A percentile compares a stretch with the other conserved stretches of the same genome.
Conservation (phyloP, 2,888 invertebrate genomes). For the Drosophila sordidula region DNA sequence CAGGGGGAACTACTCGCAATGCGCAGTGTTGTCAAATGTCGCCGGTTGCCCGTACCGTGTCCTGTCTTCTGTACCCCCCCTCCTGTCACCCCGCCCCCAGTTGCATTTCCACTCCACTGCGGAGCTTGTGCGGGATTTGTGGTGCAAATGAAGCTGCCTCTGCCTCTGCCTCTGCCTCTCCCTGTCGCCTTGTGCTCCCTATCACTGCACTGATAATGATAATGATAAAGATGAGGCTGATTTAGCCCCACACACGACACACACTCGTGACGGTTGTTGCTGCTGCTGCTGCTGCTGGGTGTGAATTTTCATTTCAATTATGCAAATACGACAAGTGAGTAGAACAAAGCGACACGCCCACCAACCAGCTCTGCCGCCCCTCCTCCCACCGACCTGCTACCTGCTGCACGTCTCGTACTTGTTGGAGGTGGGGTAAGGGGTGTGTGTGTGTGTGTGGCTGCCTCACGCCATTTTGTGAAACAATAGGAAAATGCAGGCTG, state of each 20-base stretch:
- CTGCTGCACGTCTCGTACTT: slow-evolving; percentile 6
- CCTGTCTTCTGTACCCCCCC: neutral
- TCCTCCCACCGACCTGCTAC: neutral
- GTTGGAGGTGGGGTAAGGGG: neutral
- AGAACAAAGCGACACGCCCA: slow-evolving; percentile 66
- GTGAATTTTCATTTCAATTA: slow-evolving; percentile 79
- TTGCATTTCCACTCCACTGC: slow-evolving; percentile 53
- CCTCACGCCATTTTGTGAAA: slow-evolving; percentile 74
- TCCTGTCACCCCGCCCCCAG: neutral
- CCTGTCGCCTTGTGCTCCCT: no score
- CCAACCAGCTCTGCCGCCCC: neutral
- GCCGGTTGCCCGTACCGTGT: slow-evolving; percentile 7
- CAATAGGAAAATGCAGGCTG: slow-evolving; percentile 73
- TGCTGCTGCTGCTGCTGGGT: slow-evolving; percentile 35
- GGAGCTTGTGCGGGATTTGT: slow-evolving; percentile 39
- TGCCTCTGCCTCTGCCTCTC: neutral
- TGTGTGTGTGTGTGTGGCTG: neutral
- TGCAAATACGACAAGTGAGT: slow-evolving; percentile 77
- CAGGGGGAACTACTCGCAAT: slow-evolving; percentile 35
- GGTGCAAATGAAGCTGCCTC: slow-evolving; percentile 53
- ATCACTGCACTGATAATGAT: slow-evolving; percentile 16
- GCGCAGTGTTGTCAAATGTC: slow-evolving; percentile 41
- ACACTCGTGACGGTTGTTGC: neutral
- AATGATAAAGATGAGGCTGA: slow-evolving; percentile 78
- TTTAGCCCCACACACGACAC: slow-evolving; percentile 45